phyloP scores from a whole-genome alignment of 2,888 invertebrate genomes.

The Schrankia costaestrigalis region DNA sequence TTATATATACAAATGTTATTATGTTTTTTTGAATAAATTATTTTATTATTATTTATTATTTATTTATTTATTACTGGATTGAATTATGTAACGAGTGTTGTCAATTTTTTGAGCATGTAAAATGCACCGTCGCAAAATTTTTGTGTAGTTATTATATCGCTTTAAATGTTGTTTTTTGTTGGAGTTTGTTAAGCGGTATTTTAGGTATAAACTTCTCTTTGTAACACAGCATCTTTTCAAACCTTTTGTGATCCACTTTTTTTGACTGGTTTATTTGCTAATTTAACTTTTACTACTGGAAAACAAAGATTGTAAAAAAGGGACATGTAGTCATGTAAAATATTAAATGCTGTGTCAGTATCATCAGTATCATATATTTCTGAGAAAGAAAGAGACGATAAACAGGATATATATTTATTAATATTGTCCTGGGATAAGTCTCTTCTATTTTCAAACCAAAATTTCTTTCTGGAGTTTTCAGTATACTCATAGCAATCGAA shows the following conservation, averaged over 20 bases:
- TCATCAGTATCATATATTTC: conserved; percentile 2
- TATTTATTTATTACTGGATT: background rate
- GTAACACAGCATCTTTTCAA: no score
- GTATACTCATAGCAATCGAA: background rate
- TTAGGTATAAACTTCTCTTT: no score
- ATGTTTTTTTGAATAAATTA: no score
- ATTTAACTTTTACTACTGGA: no score
- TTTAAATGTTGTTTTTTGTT: no score
- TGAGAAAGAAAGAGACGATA: conserved; percentile 1
- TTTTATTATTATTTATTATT: no score
- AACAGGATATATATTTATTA: conserved; percentile 2
- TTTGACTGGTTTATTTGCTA: no score
- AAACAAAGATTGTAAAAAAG: background rate
- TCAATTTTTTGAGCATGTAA: conserved; percentile 1
- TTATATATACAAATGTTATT: no score
- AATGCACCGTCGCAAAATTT: background rate
- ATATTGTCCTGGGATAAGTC: conserved; percentile 1
- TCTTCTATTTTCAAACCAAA: background rate
- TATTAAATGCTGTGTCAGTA: conserved; percentile 8
- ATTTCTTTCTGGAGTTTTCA: conserved; percentile 3
- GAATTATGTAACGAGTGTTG: background rate
- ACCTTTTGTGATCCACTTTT: no score
- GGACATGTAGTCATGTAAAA: background rate
- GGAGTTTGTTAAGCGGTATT: no score
- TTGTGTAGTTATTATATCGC: background rate